These are phyloP conservation scores for Raja brachyura DNA, from an alignment of 2,113 vertebrate species.

Conservation along the genomic window DNA sequence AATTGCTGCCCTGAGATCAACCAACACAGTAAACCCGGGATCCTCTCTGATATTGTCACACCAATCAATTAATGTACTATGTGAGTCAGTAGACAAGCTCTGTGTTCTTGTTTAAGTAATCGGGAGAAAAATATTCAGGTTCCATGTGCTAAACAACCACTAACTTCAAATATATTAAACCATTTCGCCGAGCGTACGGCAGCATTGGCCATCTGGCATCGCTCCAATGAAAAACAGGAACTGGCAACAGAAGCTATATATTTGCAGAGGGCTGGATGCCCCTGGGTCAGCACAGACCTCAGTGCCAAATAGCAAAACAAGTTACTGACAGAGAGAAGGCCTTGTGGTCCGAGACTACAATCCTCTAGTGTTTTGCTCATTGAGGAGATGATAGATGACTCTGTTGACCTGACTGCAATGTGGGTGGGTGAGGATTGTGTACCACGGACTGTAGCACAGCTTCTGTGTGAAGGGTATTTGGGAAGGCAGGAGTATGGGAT, in stretches of 20 bases:
- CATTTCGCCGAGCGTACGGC: background rate
- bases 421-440: background rate
- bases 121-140: background rate
- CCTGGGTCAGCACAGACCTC: background rate
- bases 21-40: background rate
- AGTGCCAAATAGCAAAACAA: conserved; percentile 1
- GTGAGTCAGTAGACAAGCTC: background rate
- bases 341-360: background rate
- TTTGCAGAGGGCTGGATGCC: background rate
- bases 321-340: background rate
- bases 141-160: background rate
- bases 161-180: background rate
- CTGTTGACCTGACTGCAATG: background rate
- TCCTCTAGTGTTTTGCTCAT: background rate
- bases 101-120: background rate
- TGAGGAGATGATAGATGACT: background rate
- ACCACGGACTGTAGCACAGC: background rate
- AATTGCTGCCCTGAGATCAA: background rate
- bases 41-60: background rate
- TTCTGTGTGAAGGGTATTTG: background rate
- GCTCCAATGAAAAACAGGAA: background rate
- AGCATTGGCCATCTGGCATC: background rate
- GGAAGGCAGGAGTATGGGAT: background rate
- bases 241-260: background rate
- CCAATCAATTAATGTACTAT: background rate